A percentile compares a stretch with the other conserved stretches of the same genome.
Evolutionary conservation across 2,797 vertebrate genomes (phyloP).

Genomic region (Gobio occitaniae): DNA sequence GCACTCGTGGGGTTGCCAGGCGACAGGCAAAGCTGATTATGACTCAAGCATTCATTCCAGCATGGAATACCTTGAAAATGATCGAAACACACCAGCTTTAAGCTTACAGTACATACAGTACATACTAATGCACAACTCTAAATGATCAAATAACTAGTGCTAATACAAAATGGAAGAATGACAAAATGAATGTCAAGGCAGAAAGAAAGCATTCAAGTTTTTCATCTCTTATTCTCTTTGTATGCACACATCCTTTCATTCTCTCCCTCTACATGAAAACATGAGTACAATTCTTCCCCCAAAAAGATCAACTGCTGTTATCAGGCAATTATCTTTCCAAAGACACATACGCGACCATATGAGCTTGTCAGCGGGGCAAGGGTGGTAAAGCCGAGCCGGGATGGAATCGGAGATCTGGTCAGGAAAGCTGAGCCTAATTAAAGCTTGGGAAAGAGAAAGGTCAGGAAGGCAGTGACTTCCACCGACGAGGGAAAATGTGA

Average conservation of each 20-base stretch:
- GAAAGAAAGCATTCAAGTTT: constrained; percentile 30
- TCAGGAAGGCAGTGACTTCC: constrained; percentile 32
- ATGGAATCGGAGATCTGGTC: constrained; percentile 1
- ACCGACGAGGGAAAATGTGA: constrained; percentile 34
- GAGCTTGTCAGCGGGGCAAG: constrained; percentile 6
- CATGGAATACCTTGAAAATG: neutral
- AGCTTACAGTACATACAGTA: neutral
- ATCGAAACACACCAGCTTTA: neutral
- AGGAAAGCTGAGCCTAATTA: constrained; percentile 43
- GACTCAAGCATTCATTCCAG: neutral
- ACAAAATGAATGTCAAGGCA: constrained; percentile 11
- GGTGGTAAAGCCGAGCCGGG: neutral
- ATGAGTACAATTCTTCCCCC: neutral
- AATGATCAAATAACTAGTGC: neutral
- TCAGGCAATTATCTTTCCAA: constrained; percentile 44
- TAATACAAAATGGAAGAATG: neutral
- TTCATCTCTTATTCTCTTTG: constrained; percentile 59
- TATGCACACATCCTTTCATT: constrained; percentile 25
- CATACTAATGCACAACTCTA: neutral
- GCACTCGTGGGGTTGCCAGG: constrained; percentile 45
- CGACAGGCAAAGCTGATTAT: constrained; percentile 35
- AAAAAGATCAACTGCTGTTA: constrained; percentile 50
- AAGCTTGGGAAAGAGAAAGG: constrained; percentile 46
- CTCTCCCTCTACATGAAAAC: neutral
- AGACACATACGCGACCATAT: neutral